Percentiles rank a stretch among this genome's conserved stretches.
Conservation (phyloP, 2,888 invertebrate species). For the Oscheius sp. region DNA sequence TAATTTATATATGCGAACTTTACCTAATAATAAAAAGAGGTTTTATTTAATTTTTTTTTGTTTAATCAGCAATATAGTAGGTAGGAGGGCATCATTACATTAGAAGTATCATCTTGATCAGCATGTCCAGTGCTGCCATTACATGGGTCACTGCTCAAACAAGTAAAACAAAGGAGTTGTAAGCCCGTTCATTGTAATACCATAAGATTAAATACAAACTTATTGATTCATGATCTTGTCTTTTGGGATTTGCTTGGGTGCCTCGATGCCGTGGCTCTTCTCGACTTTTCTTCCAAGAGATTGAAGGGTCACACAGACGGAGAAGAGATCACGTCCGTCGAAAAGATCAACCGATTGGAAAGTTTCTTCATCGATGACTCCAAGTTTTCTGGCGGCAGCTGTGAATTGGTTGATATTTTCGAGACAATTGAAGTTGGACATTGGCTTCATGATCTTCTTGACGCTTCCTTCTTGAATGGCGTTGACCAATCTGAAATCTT, state of each 20-base stretch:
- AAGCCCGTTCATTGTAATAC: constrained; percentile 21
- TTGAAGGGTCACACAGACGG: constrained; percentile 78
- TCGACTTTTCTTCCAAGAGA: constrained; percentile 67
- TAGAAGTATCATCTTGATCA: too few species aligned
- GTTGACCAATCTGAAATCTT: constrained; percentile 82
- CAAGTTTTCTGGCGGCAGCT: constrained; percentile 85
- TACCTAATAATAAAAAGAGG: too few species aligned
- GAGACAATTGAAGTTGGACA: constrained; percentile 97
- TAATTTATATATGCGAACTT: too few species aligned
- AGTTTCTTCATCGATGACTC: constrained; percentile 86
- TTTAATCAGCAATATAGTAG: too few species aligned
- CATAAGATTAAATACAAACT: neutral
- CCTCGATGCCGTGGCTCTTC: constrained; percentile 60
- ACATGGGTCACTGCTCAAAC: too few species aligned
- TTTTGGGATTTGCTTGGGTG: constrained; percentile 66
- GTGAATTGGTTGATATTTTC: constrained; percentile 96
- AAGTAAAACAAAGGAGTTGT: neutral
- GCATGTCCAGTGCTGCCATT: too few species aligned
- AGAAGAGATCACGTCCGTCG: constrained; percentile 94
- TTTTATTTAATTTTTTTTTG: too few species aligned
- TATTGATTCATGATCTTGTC: constrained; percentile 62
- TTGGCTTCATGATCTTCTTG: constrained; percentile 90
- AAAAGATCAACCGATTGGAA: constrained; percentile 98
- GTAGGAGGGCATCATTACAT: too few species aligned
- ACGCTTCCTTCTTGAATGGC: constrained; percentile 86